A percentile compares a stretch with the other conserved stretches of the same genome.
phyloP scores from a whole-genome alignment of 1,140 invertebrate species.

The Bicyclus anynana region DNA sequence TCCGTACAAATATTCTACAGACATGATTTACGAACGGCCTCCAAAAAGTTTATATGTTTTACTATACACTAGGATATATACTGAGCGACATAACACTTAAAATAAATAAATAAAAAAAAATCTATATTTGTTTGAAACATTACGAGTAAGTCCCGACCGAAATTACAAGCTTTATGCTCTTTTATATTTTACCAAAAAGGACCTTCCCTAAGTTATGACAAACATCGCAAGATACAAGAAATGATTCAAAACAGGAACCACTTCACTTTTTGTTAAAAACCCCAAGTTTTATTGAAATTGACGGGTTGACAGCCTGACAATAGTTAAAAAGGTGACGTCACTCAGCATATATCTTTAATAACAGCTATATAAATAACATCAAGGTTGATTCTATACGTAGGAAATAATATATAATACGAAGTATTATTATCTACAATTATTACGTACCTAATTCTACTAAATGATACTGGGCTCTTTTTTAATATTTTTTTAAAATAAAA shows the following conservation, averaged over 20 bases:
- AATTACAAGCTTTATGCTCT: too few species aligned
- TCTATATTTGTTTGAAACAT: too few species aligned
- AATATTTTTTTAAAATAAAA: background rate
- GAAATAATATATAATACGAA: background rate
- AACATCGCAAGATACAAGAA: too few species aligned
- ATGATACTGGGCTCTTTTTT: background rate
- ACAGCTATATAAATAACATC: background rate
- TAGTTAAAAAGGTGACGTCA: too few species aligned
- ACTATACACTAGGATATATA: background rate
- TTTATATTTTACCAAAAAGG: too few species aligned
- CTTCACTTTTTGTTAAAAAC: too few species aligned
- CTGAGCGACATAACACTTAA: background rate
- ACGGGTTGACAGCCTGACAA: too few species aligned
- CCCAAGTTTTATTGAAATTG: too few species aligned
- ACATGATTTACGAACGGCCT: background rate
- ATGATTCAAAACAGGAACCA: too few species aligned
- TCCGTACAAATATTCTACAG: slow-evolving; percentile 5
- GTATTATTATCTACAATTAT: background rate
- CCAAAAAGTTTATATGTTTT: background rate
- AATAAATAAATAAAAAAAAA: background rate
- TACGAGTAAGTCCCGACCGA: too few species aligned
- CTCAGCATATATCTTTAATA: background rate
- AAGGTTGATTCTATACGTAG: background rate
- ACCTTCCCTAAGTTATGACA: too few species aligned
- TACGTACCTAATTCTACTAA: background rate